Percentiles rank a stretch among this genome's conserved stretches.
Conservation (phyloP, 2,888 invertebrate genomes). For the Cinara cedri region DNA sequence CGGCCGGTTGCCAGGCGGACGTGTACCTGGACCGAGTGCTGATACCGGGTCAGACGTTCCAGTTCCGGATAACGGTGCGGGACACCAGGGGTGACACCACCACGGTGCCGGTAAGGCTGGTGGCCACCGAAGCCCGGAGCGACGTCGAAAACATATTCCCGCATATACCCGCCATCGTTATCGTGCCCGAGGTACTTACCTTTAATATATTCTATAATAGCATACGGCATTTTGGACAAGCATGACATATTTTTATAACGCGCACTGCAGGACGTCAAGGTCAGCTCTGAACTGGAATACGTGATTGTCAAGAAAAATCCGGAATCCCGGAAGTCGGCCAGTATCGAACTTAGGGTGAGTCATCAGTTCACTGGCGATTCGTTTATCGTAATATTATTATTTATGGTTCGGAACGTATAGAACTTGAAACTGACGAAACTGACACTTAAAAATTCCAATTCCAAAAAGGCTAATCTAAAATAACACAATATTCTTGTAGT, state of each 20-base stretch:
- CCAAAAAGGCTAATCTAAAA: no score
- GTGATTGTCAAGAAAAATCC: conserved; percentile 82
- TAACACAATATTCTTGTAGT: no score
- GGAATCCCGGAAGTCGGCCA: conserved; percentile 76
- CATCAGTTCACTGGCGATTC: neutral
- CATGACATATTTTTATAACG: neutral
- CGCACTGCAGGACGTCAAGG: conserved; percentile 71
- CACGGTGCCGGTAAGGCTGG: conserved; percentile 78
- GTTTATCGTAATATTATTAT: neutral
- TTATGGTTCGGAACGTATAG: no score
- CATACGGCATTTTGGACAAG: neutral
- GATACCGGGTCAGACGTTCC: conserved; percentile 82
- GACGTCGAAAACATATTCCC: conserved; percentile 84
- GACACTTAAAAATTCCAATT: no score
- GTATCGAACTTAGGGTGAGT: conserved; percentile 78
- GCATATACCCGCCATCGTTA: conserved; percentile 77
- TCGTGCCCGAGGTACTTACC: conserved; percentile 73
- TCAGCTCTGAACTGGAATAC: conserved; percentile 81
- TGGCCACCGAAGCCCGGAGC: conserved; percentile 83
- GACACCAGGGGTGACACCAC: conserved; percentile 80
- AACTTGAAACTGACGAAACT: no score
- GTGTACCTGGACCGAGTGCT: conserved; percentile 78
- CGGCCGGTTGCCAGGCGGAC: conserved; percentile 83
- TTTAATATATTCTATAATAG: neutral
- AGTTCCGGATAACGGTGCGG: conserved; percentile 74